Conservation (phyloP, 2,113 vertebrate species). For the Plectropomus leopardus region DNA sequence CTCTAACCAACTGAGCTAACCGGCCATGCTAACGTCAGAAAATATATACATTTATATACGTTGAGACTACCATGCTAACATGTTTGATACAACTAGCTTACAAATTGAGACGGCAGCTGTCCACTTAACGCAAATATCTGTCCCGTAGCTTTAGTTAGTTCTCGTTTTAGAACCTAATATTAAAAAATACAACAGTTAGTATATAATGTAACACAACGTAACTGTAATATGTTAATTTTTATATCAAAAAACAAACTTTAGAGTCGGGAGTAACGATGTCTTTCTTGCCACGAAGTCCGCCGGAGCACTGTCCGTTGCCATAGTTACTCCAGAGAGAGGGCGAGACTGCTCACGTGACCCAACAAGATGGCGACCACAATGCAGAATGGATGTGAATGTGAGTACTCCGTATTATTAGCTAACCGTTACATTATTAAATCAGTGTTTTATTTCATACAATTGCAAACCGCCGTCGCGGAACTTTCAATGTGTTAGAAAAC, state of each 20-base stretch:
- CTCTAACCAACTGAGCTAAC: conserved; percentile 84
- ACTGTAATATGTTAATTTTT: neutral
- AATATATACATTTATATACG: too few relatives aligned
- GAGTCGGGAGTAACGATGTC: neutral
- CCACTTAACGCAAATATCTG: too few relatives aligned
- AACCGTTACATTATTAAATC: conserved; percentile 5
- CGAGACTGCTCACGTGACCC: conserved; percentile 74
- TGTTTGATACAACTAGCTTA: too few relatives aligned
- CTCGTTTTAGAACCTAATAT: too few relatives aligned
- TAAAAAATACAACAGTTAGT: accelerated
- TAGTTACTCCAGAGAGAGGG: conserved; percentile 64
- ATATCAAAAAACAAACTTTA: neutral
- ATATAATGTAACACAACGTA: neutral
- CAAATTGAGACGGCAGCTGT: too few relatives aligned
- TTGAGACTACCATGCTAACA: too few relatives aligned
- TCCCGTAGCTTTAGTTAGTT: neutral
- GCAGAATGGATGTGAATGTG: conserved; percentile 69
- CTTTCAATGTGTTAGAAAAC: too few relatives aligned
- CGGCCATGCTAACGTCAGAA: neutral
- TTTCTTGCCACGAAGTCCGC: neutral
- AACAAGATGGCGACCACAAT: conserved; percentile 78
- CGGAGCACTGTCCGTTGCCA: conserved; percentile 59
- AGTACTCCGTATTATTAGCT: conserved; percentile 59
- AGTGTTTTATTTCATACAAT: accelerated
- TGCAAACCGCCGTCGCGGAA: too few relatives aligned